Evolutionary conservation across 2,797 vertebrate species (phyloP).

Genomic region (Acanthurus lineatus): DNA sequence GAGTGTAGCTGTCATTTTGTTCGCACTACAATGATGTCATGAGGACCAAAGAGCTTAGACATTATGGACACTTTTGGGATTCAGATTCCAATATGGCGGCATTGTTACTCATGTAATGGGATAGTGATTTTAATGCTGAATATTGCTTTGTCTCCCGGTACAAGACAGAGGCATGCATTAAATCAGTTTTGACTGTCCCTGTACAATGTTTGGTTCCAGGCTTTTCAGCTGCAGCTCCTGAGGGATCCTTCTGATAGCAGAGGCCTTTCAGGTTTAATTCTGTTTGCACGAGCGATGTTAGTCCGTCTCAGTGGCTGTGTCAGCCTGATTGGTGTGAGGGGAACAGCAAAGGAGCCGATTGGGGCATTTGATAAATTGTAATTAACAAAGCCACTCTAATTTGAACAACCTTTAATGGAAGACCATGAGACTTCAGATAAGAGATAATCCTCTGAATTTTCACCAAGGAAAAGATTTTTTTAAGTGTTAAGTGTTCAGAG

Average conservation of each 20-base stretch:
- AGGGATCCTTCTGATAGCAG: constrained; percentile 58
- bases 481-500: constrained; percentile 64
- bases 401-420: constrained; percentile 53
- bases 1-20: constrained; percentile 48
- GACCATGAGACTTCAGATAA: constrained; percentile 41
- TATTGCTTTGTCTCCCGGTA: constrained; percentile 24
- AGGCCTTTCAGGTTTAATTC: constrained; percentile 78
- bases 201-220: constrained; percentile 54
- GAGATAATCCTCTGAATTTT: constrained; percentile 47
- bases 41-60: constrained; percentile 42
- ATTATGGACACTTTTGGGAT: constrained; percentile 49
- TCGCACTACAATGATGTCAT: constrained; percentile 42
- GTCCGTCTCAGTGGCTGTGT: constrained; percentile 61
- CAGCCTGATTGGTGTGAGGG: constrained; percentile 57
- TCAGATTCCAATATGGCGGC: constrained; percentile 44
- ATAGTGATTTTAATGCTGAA: constrained; percentile 35
- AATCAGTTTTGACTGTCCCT: constrained; percentile 68
- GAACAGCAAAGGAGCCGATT: constrained; percentile 58
- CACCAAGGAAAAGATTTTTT: constrained; percentile 57
- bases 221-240: constrained; percentile 64
- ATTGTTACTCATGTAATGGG: constrained; percentile 51
- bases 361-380: constrained; percentile 69
- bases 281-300: constrained; percentile 74
- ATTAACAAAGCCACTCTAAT: constrained; percentile 68
- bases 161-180: constrained; percentile 45